Conservation (phyloP, 2,797 vertebrate genomes). For the Miichthys miiuy region DNA sequence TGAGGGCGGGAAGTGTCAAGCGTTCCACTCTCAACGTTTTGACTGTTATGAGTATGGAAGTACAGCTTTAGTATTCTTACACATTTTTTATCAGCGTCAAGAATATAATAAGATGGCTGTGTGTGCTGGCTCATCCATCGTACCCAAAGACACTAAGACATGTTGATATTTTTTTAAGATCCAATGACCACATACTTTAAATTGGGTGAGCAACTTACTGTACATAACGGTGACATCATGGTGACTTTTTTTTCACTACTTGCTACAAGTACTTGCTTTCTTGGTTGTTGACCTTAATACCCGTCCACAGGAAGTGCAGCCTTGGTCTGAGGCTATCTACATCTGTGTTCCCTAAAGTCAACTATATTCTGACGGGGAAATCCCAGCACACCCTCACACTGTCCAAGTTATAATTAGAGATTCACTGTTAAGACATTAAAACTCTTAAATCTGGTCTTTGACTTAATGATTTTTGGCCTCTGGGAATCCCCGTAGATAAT, state of each 20-base stretch:
- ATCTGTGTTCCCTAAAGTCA: constrained; percentile 61
- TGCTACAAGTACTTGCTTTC: constrained; percentile 48
- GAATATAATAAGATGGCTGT: not conserved
- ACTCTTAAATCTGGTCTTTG: constrained; percentile 29
- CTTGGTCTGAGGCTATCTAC: constrained; percentile 46
- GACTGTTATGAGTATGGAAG: too few relatives aligned
- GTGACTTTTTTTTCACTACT: constrained; percentile 38
- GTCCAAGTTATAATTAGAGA: constrained; percentile 33
- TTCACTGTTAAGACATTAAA: constrained; percentile 33
- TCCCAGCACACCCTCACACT: constrained; percentile 30
- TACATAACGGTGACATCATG: not conserved
- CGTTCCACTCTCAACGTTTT: too few relatives aligned
- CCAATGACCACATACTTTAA: constrained; percentile 4
- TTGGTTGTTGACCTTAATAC: constrained; percentile 79
- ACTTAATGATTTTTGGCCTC: constrained; percentile 24
- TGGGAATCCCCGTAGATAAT: not conserved
- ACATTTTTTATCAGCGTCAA: not conserved
- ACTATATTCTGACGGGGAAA: constrained; percentile 57
- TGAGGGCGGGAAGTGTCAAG: too few relatives aligned
- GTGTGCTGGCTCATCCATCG: not conserved
- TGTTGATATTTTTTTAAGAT: not conserved
- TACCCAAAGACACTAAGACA: not conserved
- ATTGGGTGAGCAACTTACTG: not conserved
- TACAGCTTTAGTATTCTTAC: too few relatives aligned
- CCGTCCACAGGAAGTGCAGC: constrained; percentile 51